Evolutionary conservation across 2,113 vertebrate genomes (phyloP).

Genomic region (Synodontis membranacea): DNA sequence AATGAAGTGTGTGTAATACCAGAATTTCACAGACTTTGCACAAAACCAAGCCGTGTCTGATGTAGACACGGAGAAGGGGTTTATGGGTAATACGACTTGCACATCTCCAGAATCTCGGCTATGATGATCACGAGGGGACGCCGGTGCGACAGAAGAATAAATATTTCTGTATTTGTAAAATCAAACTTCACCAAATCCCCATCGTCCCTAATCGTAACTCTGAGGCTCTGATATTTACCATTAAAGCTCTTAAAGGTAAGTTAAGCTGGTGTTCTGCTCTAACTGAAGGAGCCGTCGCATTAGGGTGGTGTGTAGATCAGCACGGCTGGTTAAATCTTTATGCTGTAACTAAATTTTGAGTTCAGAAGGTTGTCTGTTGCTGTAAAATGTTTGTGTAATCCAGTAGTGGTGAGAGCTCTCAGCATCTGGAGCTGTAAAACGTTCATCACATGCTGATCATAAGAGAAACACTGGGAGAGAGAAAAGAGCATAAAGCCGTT

Average conservation of each 20-base stretch:
- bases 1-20: not conserved
- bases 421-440: not conserved
- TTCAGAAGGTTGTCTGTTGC: not conserved
- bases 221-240: not conserved
- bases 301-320: not conserved
- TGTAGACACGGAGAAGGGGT: not conserved
- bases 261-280: no score
- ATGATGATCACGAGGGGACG: no score
- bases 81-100: not conserved
- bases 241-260: not conserved
- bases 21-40: not conserved
- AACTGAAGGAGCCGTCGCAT: no score
- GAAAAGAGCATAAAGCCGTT: constrained; percentile 8
- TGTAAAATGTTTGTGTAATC: not conserved
- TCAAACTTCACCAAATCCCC: not conserved
- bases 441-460: not conserved
- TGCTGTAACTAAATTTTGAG: not conserved
- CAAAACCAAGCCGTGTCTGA: not conserved
- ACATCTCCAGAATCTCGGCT: not conserved
- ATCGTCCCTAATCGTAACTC: not conserved
- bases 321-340: not conserved
- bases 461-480: not conserved
- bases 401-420: not conserved
- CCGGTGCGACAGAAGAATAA: not conserved
- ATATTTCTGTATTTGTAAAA: not conserved